Evolutionary conservation across 1,140 invertebrate genomes (phyloP).

Genomic region (Bacillus rossius): DNA sequence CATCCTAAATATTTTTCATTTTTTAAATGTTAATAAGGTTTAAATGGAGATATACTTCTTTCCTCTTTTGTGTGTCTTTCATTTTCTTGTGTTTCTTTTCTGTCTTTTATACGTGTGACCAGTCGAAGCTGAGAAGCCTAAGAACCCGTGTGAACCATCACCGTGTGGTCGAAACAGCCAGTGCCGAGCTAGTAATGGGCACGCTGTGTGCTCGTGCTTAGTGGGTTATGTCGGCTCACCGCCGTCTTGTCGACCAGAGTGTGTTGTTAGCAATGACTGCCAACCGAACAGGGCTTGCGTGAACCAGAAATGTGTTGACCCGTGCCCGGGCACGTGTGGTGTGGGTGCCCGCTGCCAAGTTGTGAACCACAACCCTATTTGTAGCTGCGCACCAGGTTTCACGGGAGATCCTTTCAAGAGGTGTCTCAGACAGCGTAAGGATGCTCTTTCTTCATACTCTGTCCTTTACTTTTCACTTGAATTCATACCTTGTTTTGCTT

Average conservation of each 20-base stretch:
- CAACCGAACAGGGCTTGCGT: constrained; percentile 41
- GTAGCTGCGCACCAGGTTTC: constrained; percentile 57
- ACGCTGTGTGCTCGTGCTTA: constrained; percentile 53
- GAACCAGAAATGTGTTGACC: constrained; percentile 45
- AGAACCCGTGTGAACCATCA: constrained; percentile 62
- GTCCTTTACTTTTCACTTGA: constrained; percentile 1
- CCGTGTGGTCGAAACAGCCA: constrained; percentile 71
- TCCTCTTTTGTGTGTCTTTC: not conserved
- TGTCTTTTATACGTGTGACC: not conserved
- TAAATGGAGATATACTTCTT: not conserved
- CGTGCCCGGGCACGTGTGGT: constrained; percentile 48
- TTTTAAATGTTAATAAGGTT: too few species aligned
- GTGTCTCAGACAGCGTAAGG: constrained; percentile 57
- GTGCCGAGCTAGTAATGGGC: constrained; percentile 47
- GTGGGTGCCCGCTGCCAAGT: constrained; percentile 51
- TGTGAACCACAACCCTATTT: constrained; percentile 51
- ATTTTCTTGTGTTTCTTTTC: constrained; percentile 4
- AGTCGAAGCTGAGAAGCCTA: constrained; percentile 16
- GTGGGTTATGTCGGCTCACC: constrained; percentile 48
- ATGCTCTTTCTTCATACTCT: constrained; percentile 10
- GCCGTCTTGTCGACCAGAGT: constrained; percentile 43
- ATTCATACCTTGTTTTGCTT: not conserved
- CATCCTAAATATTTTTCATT: too few species aligned
- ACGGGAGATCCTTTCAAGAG: constrained; percentile 72
- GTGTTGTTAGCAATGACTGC: constrained; percentile 46